Conservation (phyloP, 2,888 invertebrate species). For the Agonum fuliginosum region DNA sequence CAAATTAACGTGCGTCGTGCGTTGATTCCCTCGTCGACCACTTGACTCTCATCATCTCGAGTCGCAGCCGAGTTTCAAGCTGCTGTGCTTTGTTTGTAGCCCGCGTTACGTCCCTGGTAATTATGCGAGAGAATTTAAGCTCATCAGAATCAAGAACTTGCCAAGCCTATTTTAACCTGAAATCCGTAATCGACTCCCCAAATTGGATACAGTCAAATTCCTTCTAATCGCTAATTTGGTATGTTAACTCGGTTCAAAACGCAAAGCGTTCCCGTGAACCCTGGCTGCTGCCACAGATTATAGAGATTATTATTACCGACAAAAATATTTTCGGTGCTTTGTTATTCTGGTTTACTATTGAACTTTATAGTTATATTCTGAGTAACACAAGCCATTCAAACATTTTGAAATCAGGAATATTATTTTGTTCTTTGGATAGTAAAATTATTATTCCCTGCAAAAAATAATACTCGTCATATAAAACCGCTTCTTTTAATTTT, state of each 20-base stretch:
- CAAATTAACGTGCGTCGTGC: slow-evolving; percentile 9
- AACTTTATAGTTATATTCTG: too few species aligned
- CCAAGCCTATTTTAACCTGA: slow-evolving; percentile 51
- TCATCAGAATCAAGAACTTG: slow-evolving; percentile 49
- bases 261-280: slow-evolving; percentile 1
- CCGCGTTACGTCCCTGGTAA: slow-evolving; percentile 30
- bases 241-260: slow-evolving; percentile 24
- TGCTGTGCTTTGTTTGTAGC: slow-evolving; percentile 16
- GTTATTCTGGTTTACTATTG: too few species aligned
- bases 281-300: too few species aligned
- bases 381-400: too few species aligned
- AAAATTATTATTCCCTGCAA: too few species aligned
- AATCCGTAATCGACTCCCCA: slow-evolving; percentile 42
- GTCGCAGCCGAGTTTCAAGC: background rate
- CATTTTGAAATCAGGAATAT: too few species aligned
- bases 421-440: too few species aligned
- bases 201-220: slow-evolving; percentile 48
- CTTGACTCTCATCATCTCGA: background rate
- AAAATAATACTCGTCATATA: too few species aligned
- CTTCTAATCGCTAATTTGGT: slow-evolving; percentile 38
- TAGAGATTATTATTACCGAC: too few species aligned
- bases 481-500: too few species aligned
- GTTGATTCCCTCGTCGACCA: background rate
- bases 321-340: too few species aligned
- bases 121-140: slow-evolving; percentile 49